Conservation (phyloP, 2,888 invertebrate genomes). For the Ectemnius lituratus region DNA sequence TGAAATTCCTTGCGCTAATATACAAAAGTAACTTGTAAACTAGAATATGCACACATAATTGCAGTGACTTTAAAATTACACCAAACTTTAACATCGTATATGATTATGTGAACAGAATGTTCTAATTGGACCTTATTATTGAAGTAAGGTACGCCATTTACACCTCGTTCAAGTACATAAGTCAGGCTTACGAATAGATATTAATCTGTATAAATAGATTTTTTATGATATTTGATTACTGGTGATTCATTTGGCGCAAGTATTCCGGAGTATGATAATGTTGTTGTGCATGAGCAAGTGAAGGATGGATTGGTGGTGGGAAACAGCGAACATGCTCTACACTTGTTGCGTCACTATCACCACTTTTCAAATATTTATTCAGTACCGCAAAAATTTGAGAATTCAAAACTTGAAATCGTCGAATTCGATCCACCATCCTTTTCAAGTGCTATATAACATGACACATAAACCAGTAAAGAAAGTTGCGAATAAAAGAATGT, state of each 20-base stretch:
- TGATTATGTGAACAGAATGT: no score
- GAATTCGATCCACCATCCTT: conserved; percentile 97
- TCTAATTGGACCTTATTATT: no score
- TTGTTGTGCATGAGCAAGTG: conserved; percentile 82
- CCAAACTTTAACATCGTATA: no score
- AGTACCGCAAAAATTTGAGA: conserved; percentile 98
- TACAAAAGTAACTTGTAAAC: no score
- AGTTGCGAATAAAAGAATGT: conserved; percentile 5
- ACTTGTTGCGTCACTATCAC: conserved; percentile 88
- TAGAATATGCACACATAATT: no score
- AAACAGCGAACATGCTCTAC: conserved; percentile 98
- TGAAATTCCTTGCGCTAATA: no score
- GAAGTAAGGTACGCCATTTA: no score
- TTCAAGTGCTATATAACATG: conserved; percentile 87
- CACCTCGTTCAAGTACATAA: neutral
- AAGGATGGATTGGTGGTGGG: conserved; percentile 94
- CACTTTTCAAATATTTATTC: conserved; percentile 94
- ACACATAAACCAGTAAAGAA: conserved; percentile 42
- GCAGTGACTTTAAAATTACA: no score
- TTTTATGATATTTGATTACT: conserved; percentile 54
- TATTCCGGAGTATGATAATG: conserved; percentile 80
- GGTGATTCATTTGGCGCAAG: conserved; percentile 77
- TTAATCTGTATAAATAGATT: neutral
- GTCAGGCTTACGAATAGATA: neutral
- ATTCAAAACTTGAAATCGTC: conserved; percentile 98